Percentiles rank a stretch among this genome's conserved stretches.
Evolutionary conservation across 1,140 invertebrate species (phyloP).

Genomic region (Aricia agestis): DNA sequence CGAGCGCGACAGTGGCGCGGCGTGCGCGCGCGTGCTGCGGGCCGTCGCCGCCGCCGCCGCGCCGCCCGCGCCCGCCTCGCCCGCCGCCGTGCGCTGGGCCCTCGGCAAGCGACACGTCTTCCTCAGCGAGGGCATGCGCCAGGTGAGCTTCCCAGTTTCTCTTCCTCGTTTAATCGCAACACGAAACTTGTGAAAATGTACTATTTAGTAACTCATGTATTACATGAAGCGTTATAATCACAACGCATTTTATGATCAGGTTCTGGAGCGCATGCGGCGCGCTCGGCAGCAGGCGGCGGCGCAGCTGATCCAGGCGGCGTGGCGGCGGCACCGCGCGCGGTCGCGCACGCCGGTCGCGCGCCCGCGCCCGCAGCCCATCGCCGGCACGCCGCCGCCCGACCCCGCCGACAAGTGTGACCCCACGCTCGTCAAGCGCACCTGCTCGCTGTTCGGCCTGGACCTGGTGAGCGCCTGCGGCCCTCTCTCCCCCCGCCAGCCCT

Average conservation of each 20-base stretch:
- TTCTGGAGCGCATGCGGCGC: conserved; percentile 83
- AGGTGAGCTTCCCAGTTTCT: conserved; percentile 60
- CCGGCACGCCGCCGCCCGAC: conserved; percentile 80
- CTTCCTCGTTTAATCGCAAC: too few species aligned
- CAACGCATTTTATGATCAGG: conserved; percentile 38
- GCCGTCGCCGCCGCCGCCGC: conserved; percentile 81
- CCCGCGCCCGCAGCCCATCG: conserved; percentile 90
- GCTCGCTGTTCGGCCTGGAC: conserved; percentile 91
- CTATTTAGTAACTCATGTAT: too few species aligned
- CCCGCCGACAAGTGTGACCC: conserved; percentile 65
- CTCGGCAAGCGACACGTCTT: conserved; percentile 95
- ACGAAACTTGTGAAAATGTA: too few species aligned
- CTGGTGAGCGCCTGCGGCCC: conserved; percentile 73
- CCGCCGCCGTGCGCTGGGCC: conserved; percentile 88
- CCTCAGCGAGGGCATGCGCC: conserved; percentile 94
- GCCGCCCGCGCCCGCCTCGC: conserved; percentile 59
- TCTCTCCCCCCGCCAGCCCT: too few species aligned
- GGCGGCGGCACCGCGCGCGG: conserved; percentile 82
- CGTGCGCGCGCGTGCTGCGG: conserved; percentile 84
- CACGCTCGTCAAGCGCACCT: conserved; percentile 88
- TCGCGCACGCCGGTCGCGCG: conserved; percentile 69
- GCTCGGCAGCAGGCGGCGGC: conserved; percentile 88
- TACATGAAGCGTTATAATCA: background rate
- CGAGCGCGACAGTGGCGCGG: conserved; percentile 87
- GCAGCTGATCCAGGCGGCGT: conserved; percentile 85